A percentile compares a stretch with the other conserved stretches of the same genome.
Conservation (phyloP, 2,113 vertebrate genomes). For the Procapra przewalskii region DNA sequence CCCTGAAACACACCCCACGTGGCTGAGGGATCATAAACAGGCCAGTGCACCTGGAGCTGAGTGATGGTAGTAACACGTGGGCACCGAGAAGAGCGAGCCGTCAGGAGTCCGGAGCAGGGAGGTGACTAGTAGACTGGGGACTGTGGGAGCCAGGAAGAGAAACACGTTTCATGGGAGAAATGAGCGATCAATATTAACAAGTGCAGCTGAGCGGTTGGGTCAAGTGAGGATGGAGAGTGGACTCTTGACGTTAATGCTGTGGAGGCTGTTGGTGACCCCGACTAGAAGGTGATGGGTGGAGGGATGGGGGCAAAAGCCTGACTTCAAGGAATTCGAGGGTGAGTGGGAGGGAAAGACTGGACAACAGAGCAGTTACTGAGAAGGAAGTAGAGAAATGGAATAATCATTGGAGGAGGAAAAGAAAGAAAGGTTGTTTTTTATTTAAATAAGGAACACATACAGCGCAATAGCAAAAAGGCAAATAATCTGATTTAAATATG, state of each 20-base stretch:
- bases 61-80: fast-evolving
- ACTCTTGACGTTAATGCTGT: too few species aligned
- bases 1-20: neutral
- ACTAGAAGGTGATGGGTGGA: neutral
- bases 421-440: neutral
- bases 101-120: neutral
- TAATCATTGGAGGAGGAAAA: neutral
- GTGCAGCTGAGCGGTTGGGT: fast-evolving
- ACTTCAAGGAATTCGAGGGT: neutral
- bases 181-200: neutral
- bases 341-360: neutral
- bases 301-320: neutral
- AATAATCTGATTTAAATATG: neutral
- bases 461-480: neutral
- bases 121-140: neutral
- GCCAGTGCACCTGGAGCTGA: neutral
- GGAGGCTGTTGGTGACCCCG: neutral
- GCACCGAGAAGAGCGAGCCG: neutral
- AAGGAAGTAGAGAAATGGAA: neutral
- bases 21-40: neutral
- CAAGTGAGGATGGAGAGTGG: neutral
- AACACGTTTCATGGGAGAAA: neutral
- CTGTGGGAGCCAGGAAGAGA: neutral
- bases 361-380: neutral
- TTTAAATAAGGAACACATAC: neutral